These are phyloP conservation scores for Patella depressa DNA, from an alignment of 2,888 invertebrate genomes.

Conservation along the genomic window DNA sequence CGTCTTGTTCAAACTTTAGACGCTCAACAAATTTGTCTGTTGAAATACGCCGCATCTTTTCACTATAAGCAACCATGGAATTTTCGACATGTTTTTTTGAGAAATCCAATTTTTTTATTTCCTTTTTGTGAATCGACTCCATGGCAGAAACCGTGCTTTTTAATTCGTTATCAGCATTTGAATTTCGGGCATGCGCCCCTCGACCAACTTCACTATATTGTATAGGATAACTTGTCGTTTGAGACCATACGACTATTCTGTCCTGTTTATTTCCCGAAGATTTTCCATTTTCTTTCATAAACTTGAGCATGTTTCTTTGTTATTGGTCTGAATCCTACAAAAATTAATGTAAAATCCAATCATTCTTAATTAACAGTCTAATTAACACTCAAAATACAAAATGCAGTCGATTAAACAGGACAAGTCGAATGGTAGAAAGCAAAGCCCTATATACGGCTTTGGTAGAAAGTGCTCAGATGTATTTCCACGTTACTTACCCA, in stretches of 20 bases:
- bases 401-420: too few relatives aligned
- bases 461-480: too few relatives aligned
- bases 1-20: not conserved
- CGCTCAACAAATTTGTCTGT: conserved; percentile 11
- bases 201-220: conserved; percentile 22
- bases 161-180: conserved; percentile 1
- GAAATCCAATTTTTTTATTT: conserved; percentile 12
- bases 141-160: conserved; percentile 8
- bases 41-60: conserved; percentile 26
- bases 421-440: too few relatives aligned
- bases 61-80: conserved; percentile 30
- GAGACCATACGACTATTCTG: conserved; percentile 17
- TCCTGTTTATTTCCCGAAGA: not conserved
- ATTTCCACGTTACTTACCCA: too few relatives aligned
- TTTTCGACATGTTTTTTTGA: conserved; percentile 15
- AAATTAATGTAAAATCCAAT: too few relatives aligned
- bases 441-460: too few relatives aligned
- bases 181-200: conserved; percentile 11
- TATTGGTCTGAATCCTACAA: too few relatives aligned
- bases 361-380: too few relatives aligned
- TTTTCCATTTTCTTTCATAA: conserved; percentile 2
- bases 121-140: conserved; percentile 26
- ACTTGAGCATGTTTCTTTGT: not conserved
- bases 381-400: too few relatives aligned
- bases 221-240: conserved; percentile 23